Evolutionary conservation across 35 echinoderm and acorn worm species (phyloP).

Genomic region (Ophiothrix spiculata): DNA sequence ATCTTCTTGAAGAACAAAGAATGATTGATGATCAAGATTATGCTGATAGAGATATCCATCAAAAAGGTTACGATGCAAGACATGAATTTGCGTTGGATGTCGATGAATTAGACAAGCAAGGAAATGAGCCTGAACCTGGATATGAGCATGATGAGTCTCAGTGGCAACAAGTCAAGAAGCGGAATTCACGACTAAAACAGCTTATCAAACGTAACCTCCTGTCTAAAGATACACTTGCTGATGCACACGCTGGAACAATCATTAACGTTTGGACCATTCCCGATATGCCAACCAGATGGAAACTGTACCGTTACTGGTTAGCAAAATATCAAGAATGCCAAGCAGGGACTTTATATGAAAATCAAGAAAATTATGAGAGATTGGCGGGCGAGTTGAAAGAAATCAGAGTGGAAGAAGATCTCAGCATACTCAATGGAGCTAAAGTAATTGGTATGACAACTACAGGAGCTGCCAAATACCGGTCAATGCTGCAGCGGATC

Average conservation of each 20-base stretch:
- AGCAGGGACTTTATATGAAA: background rate
- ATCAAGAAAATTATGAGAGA: background rate
- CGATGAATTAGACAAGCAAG: constrained; percentile 12
- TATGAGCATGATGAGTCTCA: constrained; percentile 47
- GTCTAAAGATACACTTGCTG: constrained; percentile 48
- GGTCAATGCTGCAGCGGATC: constrained; percentile 37
- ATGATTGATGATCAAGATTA: constrained; percentile 39
- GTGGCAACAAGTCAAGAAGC: background rate
- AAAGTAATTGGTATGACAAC: constrained; percentile 63
- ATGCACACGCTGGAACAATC: constrained; percentile 31
- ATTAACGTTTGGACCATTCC: constrained; percentile 49
- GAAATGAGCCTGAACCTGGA: background rate
- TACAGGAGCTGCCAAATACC: constrained; percentile 51
- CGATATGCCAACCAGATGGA: constrained; percentile 38
- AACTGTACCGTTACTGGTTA: constrained; percentile 74
- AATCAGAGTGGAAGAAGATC: constrained; percentile 5
- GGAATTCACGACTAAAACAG: constrained; percentile 38
- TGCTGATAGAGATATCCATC: constrained; percentile 12
- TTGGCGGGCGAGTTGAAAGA: background rate
- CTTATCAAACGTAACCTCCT: constrained; percentile 42
- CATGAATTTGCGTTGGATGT: constrained; percentile 37
- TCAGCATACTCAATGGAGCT: background rate
- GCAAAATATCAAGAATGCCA: constrained; percentile 12
- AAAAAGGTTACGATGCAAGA: constrained; percentile 37
- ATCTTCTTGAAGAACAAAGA: constrained; percentile 34